Evolutionary conservation across 2,797 vertebrate genomes (phyloP).

Genomic region (Menidia menidia): DNA sequence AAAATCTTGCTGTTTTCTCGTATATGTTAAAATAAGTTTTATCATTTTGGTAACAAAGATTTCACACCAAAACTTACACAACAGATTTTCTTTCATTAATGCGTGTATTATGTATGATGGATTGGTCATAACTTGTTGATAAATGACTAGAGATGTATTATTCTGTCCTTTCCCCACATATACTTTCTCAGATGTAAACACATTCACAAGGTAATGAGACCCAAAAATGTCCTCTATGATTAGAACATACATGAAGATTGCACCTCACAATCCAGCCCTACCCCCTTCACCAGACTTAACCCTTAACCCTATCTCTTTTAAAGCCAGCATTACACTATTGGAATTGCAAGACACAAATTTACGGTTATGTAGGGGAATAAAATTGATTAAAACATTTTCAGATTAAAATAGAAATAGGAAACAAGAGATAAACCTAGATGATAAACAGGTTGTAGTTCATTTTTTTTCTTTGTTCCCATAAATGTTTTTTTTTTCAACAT

Average conservation of each 20-base stretch:
- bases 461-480: neutral
- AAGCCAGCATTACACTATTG: slow-evolving; percentile 69
- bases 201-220: slow-evolving; percentile 57
- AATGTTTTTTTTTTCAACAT: neutral
- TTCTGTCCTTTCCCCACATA: slow-evolving; percentile 24
- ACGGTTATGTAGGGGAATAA: slow-evolving; percentile 66
- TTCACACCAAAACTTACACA: slow-evolving; percentile 18
- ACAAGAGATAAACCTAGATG: slow-evolving; percentile 59
- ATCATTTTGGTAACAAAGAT: slow-evolving; percentile 13
- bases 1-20: slow-evolving; percentile 40
- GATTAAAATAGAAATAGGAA: no score
- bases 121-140: slow-evolving; percentile 21
- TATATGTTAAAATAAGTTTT: slow-evolving; percentile 24
- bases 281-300: slow-evolving; percentile 51
- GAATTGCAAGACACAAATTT: slow-evolving; percentile 72
- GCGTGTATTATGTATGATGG: slow-evolving; percentile 9
- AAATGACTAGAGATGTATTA: slow-evolving; percentile 4
- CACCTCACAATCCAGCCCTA: slow-evolving; percentile 20
- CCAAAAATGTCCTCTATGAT: slow-evolving; percentile 54
- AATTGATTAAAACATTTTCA: slow-evolving; percentile 35
- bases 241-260: slow-evolving; percentile 61
- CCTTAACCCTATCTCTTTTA: slow-evolving; percentile 66
- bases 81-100: slow-evolving; percentile 15
- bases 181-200: slow-evolving; percentile 46
- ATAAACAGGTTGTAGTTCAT: slow-evolving; percentile 64